These are phyloP conservation scores for Lepus timidus DNA, from an alignment of 2,113 vertebrate species.

Conservation along the genomic window DNA sequence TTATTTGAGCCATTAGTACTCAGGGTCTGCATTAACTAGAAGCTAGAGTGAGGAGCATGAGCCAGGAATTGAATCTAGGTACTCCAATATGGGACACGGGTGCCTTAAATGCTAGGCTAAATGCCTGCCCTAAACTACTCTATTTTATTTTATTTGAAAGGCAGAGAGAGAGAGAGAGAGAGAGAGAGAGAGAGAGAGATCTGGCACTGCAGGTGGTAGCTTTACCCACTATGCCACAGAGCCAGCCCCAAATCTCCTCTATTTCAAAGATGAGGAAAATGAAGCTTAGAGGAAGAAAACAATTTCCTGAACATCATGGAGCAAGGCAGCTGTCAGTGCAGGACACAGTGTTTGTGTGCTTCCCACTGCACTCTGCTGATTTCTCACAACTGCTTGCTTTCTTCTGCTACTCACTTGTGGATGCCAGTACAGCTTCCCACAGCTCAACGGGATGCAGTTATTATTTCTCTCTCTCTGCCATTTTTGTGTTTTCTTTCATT, in stretches of 20 bases:
- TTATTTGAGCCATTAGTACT: too few species aligned
- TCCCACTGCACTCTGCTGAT: not conserved
- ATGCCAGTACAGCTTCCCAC: constrained; percentile 51
- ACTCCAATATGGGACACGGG: too few species aligned
- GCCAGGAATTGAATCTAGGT: too few species aligned
- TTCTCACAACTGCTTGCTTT: constrained; percentile 51
- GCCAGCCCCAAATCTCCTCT: not conserved
- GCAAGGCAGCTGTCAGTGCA: not conserved
- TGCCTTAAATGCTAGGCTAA: too few species aligned
- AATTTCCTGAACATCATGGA: not conserved
- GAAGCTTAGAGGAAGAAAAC: constrained; percentile 31
- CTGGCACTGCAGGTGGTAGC: too few species aligned
- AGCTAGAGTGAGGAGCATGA: too few species aligned
- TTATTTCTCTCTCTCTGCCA: constrained; percentile 10
- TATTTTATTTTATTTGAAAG: too few species aligned
- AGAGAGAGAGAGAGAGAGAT: too few species aligned
- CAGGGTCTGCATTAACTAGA: too few species aligned
- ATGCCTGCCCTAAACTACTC: too few species aligned
- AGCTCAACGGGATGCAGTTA: constrained; percentile 38
- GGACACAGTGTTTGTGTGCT: not conserved
- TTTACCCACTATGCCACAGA: too few species aligned
- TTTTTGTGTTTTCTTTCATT: constrained; percentile 64
- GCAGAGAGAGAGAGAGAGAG: too few species aligned
- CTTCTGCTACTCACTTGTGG: constrained; percentile 38
- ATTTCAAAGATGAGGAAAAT: constrained; percentile 51